Evolutionary conservation across 2,888 invertebrate genomes (phyloP).

Genomic region (Leucozona laternaria): DNA sequence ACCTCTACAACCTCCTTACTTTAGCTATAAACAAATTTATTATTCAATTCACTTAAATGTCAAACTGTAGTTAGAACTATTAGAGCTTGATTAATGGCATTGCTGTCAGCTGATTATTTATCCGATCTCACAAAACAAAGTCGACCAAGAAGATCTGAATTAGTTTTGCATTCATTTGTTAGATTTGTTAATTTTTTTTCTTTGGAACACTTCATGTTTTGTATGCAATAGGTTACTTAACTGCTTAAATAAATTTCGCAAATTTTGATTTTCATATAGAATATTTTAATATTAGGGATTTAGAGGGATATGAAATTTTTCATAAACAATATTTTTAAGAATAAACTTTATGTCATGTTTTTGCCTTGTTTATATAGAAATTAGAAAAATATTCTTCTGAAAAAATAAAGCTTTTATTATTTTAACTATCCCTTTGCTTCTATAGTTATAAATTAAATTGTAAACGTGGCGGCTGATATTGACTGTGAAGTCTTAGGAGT

Average conservation of each 20-base stretch:
- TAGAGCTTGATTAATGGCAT: constrained; percentile 6
- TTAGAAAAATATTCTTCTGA: too few species aligned
- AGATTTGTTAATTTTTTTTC: not conserved
- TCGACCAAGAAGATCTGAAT: not conserved
- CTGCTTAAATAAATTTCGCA: not conserved
- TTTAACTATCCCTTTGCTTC: too few species aligned
- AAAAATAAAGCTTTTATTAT: too few species aligned
- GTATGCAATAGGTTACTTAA: not conserved
- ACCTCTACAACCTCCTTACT: not conserved
- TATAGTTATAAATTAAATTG: too few species aligned
- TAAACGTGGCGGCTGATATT: too few species aligned
- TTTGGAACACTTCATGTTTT: not conserved
- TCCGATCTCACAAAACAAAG: not conserved
- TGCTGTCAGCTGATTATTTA: constrained; percentile 10
- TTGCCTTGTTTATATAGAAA: too few species aligned
- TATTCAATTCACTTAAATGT: constrained; percentile 36
- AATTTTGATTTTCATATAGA: not conserved
- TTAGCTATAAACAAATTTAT: not conserved
- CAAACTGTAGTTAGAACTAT: constrained; percentile 11
- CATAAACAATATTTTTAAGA: not conserved
- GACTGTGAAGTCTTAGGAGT: too few species aligned
- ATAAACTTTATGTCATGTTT: too few species aligned
- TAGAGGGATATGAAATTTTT: not conserved
- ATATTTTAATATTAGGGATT: not conserved
- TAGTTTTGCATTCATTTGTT: not conserved